Evolutionary conservation across 2,113 vertebrate species (phyloP), one percentile per base, ranked within the genome.

Genomic region (Macquaria australasica): DNA sequence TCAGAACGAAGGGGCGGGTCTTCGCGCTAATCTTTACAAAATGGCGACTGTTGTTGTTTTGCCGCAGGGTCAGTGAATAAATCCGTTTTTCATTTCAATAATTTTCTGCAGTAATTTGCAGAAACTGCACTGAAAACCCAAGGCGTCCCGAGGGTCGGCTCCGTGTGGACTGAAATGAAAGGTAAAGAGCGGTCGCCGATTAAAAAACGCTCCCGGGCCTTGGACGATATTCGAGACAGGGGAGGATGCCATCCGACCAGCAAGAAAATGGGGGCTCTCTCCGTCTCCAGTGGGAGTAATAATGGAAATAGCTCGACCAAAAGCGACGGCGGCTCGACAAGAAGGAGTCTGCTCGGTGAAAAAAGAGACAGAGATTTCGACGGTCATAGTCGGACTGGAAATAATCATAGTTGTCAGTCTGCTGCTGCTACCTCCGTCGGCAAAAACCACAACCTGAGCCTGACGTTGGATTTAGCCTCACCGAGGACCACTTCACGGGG

Each of bases 151-250:
- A 68, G 73, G 67, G 59, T 71, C 66, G 81, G 81, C 83, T 87
- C 73, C 62, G 77, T 67, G 82, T 69, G 87, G 86, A 88, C 85
- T 78, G 93, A 88, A 82, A 99, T 98, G 98, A 99, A 98, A 95
- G 97, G 97, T 79, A 99, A 98, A 94, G 98, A 99, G 94, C 97
- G 97, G 90, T 98, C 97, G 48, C 98, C 98, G 71, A 97, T 97
- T 66, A 99, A 99, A 94, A 99, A 98, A 86, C 97, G 98, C 80
- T 98, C 97, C 60, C 97, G 98, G 91, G 97, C 96, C 85, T 94
- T 97, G 92, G 98, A 98, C 77, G 97, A 98, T 85, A 95, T 96
- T 82, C 94, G 96, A 93, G 96, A 96, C 84, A 88, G 97, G 95
- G 87, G 97, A 98, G 94, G 96, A 97, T 93, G 95, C 96, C 96